Base-by-base conservation (phyloP, 2,888 invertebrate species). In the Chorisops tibialis region DNA sequence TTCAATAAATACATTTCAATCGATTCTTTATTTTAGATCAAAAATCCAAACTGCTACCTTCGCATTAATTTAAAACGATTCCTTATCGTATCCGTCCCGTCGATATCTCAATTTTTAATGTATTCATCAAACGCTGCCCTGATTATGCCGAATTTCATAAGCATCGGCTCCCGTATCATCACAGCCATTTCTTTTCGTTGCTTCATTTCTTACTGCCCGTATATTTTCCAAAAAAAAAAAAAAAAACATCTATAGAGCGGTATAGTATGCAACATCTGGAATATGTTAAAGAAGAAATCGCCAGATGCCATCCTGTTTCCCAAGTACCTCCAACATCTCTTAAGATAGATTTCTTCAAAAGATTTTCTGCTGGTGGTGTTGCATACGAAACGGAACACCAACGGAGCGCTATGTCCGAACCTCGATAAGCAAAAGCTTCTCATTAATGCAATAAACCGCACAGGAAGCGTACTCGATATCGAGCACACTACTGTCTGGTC, bases 201-300 rank as follows among this genome's bases (percentile, higher is more conserved):
- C 45, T 12, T 7, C 45, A 45, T 7, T 11, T 12, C 5, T 11
- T 45, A 45, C 45, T 4, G 19, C 11, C 16, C 18, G 14, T 45
- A 14, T 18, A 4, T 45, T 18, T 16, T 19, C 45, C 7, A 16
- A 30, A 19, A 11, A 52, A 54, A 41, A 54, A 41, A 41, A 41
- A 54, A 18, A 18, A 24, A 16, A 5, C 19, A 11, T 11, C 9
- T 14, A 5, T 21, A 43, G 16, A n/a, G n/a, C n/a, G n/a, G n/a
- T n/a, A n/a, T n/a, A n/a, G n/a, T n/a, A n/a, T 43, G 54, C 54
- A 39, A 37, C 54, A 54, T 54, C 54, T 54, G 54, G 54, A 38
- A 41, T 24, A 43, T 24, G 54, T 54, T 43, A 22, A 54, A 24
- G 22, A 43, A 43, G 38, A 54, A 54, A 43, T 41, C 43, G 19